Evolutionary conservation across 1,140 invertebrate genomes (phyloP), one percentile per base, ranked within the genome.

Genomic region (Macrocentrus cingulum): DNA sequence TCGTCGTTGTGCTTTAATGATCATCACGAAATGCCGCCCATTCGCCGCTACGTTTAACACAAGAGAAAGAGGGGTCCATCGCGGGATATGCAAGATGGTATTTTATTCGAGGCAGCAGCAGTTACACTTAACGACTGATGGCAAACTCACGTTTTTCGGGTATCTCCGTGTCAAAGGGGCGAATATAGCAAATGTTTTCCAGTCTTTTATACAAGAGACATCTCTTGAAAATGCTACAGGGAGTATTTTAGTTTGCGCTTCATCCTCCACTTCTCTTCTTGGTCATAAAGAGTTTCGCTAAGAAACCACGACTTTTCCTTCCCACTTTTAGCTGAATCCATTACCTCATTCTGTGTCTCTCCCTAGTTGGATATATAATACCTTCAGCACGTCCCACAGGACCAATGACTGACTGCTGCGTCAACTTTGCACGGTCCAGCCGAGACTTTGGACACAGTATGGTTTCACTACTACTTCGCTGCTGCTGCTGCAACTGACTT

Each of bases 71-170:
- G 3, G 11, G 74, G 76, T 74, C 76, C 76, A n/a, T n/a, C n/a
- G n/a, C n/a, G n/a, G n/a, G 69, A 75, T 72, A 76, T 72, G 41
- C 72, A 73, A 76, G 75, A 77, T 77, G 72, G 75, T 65, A 69
- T 55, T 59, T 53, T 53, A 59, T 59, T 55, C 23, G 23, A n/a
- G n/a, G n/a, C n/a, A n/a, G n/a, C 41, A 34, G 68, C 67, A 70
- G 76, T 79, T 74, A 74, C 70, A 73, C 62, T 77, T 71, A 80
- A 78, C 67, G 76, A 66, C 76, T 80, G 74, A n/a, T n/a, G n/a
- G n/a, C 77, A 71, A 77, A 80, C 77, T 68, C 72, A 69, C 60
- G 44, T 25, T 46, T 46, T 46, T 20, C 44, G 4, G 44, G 44
- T 23, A n/a, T 19, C n/a, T 20, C 19, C 3, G 9, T 19, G 7